Evolutionary conservation across 2,888 invertebrate genomes (phyloP).

Genomic region (Lymantria dispar): DNA sequence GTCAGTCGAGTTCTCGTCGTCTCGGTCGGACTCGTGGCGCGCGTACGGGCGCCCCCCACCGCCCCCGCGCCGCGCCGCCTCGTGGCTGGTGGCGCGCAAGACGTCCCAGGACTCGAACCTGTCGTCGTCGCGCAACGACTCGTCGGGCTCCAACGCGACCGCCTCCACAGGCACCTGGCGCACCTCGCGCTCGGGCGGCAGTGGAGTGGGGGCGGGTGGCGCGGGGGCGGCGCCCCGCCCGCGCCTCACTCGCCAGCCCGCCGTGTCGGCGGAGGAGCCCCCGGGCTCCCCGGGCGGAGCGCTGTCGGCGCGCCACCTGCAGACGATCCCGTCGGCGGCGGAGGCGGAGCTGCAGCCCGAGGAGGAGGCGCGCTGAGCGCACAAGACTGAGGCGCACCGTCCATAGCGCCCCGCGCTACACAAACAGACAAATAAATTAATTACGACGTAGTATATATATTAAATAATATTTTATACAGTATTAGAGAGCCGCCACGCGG

Average conservation of each 20-base stretch:
- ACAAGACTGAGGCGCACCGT: slow-evolving; percentile 14
- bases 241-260: slow-evolving; percentile 90
- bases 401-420: slow-evolving; percentile 13
- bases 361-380: slow-evolving; percentile 49
- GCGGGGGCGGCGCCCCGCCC: slow-evolving; percentile 88
- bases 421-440: slow-evolving; percentile 34
- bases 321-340: slow-evolving; percentile 69
- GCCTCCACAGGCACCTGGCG: slow-evolving; percentile 96
- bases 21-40: slow-evolving; percentile 94
- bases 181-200: slow-evolving; percentile 92
- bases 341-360: slow-evolving; percentile 60
- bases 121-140: slow-evolving; percentile 95
- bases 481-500: slow-evolving; percentile 39
- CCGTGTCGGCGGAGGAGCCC: slow-evolving; percentile 90
- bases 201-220: slow-evolving; percentile 84
- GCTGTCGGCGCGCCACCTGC: slow-evolving; percentile 55
- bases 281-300: slow-evolving; percentile 23
- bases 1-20: slow-evolving; percentile 94
- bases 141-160: slow-evolving; percentile 93
- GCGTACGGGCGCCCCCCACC: slow-evolving; percentile 90
- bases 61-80: slow-evolving; percentile 90
- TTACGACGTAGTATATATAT: slow-evolving; percentile 6
- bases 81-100: slow-evolving; percentile 95
- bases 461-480: slow-evolving; percentile 53
- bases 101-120: slow-evolving; percentile 96